These are phyloP conservation scores for Heliconius hortense DNA, from an alignment of 2,888 invertebrate genomes.

Conservation along the genomic window DNA sequence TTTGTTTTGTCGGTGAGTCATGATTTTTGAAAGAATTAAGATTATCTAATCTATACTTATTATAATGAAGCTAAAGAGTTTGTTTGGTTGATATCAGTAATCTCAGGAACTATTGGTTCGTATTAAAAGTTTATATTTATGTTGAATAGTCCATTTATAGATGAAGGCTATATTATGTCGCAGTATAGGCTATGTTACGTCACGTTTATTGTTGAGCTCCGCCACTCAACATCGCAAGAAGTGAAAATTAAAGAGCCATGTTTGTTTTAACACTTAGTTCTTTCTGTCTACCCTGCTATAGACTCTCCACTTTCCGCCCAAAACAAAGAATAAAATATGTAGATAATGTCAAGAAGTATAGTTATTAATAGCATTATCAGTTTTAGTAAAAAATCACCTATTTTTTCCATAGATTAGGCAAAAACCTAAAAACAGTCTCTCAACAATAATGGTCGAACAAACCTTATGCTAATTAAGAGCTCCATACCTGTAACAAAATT, in stretches of 20 bases:
- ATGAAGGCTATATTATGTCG: neutral
- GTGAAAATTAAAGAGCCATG: no score
- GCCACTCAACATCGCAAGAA: no score
- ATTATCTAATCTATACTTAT: constrained; percentile 4
- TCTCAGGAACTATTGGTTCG: neutral
- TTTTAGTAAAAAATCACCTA: neutral
- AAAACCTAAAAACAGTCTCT: neutral
- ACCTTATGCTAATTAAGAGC: constrained; percentile 35
- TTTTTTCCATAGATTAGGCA: neutral
- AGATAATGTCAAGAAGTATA: neutral
- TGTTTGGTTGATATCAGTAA: neutral
- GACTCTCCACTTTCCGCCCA: no score
- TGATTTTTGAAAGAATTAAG: neutral
- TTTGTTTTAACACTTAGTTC: no score
- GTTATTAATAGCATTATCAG: neutral
- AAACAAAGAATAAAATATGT: no score
- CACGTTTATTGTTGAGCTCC: no score
- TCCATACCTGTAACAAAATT: constrained; percentile 53
- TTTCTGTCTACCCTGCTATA: no score
- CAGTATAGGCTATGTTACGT: neutral
- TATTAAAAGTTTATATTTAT: neutral
- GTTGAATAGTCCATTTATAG: neutral
- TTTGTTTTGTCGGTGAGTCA: neutral
- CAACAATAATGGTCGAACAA: constrained; percentile 23
- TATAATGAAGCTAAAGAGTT: neutral